Percentiles rank a stretch among this genome's conserved stretches.
Evolutionary conservation across 2,888 invertebrate species (phyloP).

Genomic region (Acanthacorydalis orientalis): DNA sequence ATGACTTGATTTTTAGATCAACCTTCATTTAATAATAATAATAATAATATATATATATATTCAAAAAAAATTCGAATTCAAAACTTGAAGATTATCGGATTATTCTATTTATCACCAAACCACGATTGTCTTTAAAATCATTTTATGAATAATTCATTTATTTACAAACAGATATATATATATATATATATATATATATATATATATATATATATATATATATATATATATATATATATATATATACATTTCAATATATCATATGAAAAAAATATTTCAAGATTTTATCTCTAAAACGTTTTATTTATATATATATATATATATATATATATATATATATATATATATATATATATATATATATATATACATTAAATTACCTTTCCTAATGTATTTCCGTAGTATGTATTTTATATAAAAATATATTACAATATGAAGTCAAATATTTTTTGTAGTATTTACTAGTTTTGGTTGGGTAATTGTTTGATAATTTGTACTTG

Average conservation of each 20-base stretch:
- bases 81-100: no score
- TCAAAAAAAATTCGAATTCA: no score
- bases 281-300: no score
- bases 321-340: conserved; percentile 2
- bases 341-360: conserved; percentile 2
- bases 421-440: background rate
- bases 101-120: no score
- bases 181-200: background rate
- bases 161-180: no score
- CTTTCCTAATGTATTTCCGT: background rate
- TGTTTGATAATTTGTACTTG: background rate
- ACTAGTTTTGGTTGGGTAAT: background rate
- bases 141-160: no score
- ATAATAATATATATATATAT: no score
- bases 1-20: no score
- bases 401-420: background rate
- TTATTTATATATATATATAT: background rate
- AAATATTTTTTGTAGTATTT: background rate
- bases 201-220: background rate
- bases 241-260: no score
- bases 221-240: background rate
- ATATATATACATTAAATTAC: background rate
- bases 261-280: no score
- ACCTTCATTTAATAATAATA: no score
- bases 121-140: no score